Percentiles rank a stretch among this genome's conserved stretches.
Evolutionary conservation across 2,113 vertebrate species (phyloP).

Genomic region (Sylvilagus bachmani): DNA sequence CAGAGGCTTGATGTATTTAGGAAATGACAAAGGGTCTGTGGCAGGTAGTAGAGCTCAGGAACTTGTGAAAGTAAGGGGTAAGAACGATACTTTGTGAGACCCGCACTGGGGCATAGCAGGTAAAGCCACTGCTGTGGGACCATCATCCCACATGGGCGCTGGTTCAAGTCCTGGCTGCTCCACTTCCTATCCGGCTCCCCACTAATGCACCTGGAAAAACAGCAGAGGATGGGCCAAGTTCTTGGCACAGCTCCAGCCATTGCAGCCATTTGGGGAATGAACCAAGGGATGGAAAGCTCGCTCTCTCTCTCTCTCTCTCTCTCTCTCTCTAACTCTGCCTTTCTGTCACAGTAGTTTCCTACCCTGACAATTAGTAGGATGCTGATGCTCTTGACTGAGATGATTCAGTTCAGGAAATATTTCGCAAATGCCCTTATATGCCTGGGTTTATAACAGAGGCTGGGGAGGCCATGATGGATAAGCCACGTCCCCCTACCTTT

Average conservation of each 20-base stretch:
- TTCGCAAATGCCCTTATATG: neutral
- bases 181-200: no score
- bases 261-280: no score
- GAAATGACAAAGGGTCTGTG: neutral
- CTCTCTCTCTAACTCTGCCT: no score
- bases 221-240: no score
- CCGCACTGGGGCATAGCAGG: no score
- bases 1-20: neutral
- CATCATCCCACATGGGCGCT: no score
- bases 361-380: neutral
- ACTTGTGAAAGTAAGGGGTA: neutral
- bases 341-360: neutral
- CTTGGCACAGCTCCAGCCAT: no score
- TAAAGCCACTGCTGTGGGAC: no score
- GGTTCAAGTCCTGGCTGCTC: no score
- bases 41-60: neutral
- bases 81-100: neutral
- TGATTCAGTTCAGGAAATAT: slow-evolving; percentile 44
- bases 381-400: neutral
- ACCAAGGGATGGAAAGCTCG: no score
- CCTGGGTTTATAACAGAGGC: neutral
- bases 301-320: no score
- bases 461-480: neutral
- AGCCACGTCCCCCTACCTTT: neutral
- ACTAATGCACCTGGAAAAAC: no score